Conservation (phyloP, 2,888 invertebrate genomes). For the Pollenia labialis region DNA sequence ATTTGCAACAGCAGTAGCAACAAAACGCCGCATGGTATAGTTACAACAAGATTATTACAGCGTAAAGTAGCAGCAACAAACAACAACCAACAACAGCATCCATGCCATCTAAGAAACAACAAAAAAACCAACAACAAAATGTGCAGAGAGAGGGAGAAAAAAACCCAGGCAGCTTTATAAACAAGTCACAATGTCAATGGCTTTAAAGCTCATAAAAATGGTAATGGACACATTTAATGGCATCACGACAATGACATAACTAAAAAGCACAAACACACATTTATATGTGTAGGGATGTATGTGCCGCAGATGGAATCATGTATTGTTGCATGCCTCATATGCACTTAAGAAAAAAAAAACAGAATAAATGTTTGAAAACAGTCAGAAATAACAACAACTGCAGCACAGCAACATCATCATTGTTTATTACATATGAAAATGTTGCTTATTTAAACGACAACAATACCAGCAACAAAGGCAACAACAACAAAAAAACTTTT, state of each 20-base stretch:
- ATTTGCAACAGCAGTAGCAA: slow-evolving; percentile 49
- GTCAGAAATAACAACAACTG: slow-evolving; percentile 26
- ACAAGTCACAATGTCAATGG: slow-evolving; percentile 74
- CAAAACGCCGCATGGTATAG: slow-evolving; percentile 58
- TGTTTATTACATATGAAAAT: slow-evolving; percentile 68
- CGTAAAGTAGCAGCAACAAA: slow-evolving; percentile 53
- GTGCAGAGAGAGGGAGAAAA: slow-evolving; percentile 15
- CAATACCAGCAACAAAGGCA: slow-evolving; percentile 3
- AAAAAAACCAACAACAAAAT: slow-evolving; percentile 23
- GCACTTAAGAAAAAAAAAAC: slow-evolving; percentile 11
- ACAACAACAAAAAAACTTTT: slow-evolving; percentile 6
- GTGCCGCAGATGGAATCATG: slow-evolving; percentile 30
- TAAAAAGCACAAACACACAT: slow-evolving; percentile 57
- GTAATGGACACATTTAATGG: slow-evolving; percentile 74
- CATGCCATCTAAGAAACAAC: not conserved
- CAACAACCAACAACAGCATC: slow-evolving; percentile 9
- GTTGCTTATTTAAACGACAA: slow-evolving; percentile 58
- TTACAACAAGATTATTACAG: slow-evolving; percentile 57
- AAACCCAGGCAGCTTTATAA: slow-evolving; percentile 67
- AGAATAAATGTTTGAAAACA: slow-evolving; percentile 48
- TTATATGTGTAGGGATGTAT: not conserved
- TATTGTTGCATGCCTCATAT: slow-evolving; percentile 63
- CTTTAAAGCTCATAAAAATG: slow-evolving; percentile 74
- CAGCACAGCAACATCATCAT: slow-evolving; percentile 49
- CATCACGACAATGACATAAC: slow-evolving; percentile 75